These are phyloP conservation scores for Oreotrochilus melanogaster DNA, from an alignment of 2,113 vertebrate genomes.

Conservation along the genomic window DNA sequence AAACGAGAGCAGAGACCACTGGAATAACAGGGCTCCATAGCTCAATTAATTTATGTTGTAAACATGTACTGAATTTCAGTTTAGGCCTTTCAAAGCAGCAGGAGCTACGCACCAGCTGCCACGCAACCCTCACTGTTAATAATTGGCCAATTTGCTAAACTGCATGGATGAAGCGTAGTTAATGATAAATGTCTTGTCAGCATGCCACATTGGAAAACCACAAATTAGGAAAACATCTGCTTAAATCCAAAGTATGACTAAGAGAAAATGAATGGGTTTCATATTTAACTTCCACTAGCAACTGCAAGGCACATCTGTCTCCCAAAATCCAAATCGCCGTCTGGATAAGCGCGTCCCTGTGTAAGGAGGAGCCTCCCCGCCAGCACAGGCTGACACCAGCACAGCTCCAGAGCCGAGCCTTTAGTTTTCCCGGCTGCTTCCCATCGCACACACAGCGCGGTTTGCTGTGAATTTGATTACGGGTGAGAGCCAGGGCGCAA, in stretches of 20 bases:
- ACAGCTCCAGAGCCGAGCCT: background rate
- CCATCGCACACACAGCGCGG: background rate
- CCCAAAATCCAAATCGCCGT: background rate
- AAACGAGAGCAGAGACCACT: background rate
- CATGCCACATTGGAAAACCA: conserved; percentile 65
- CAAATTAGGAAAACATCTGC: conserved; percentile 70
- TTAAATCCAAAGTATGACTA: conserved; percentile 69
- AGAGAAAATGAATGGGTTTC: conserved; percentile 76
- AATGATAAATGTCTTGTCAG: conserved; percentile 69
- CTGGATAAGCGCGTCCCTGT: conserved; percentile 39
- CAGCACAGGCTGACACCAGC: conserved; percentile 21
- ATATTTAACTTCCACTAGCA: conserved; percentile 59
- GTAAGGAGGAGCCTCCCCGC: conserved; percentile 17
- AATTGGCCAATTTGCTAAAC: conserved; percentile 64
- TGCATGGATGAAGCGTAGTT: conserved; percentile 57
- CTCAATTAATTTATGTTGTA: conserved; percentile 54
- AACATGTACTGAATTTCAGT: conserved; percentile 48
- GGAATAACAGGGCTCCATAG: conserved; percentile 6
- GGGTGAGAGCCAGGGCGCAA: background rate
- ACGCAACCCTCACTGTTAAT: conserved; percentile 28
- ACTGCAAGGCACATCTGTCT: conserved; percentile 68
- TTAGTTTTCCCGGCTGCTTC: background rate
- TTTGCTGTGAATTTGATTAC: background rate
- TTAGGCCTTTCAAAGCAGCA: conserved; percentile 58
- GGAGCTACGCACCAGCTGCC: conserved; percentile 42